Evolutionary conservation across 1,140 invertebrate species (phyloP), one percentile per base, ranked within the genome.

Genomic region (Vanessa atalanta): DNA sequence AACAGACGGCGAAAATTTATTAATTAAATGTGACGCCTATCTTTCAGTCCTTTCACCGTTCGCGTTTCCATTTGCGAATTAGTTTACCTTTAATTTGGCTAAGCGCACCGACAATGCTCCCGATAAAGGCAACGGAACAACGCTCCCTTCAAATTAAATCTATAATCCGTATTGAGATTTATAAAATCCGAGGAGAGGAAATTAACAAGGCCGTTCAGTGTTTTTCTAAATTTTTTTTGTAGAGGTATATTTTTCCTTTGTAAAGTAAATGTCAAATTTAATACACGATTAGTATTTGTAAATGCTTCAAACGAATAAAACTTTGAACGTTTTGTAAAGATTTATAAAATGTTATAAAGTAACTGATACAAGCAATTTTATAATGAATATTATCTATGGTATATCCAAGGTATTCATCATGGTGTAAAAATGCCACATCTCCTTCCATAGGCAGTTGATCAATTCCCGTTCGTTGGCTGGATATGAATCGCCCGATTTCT

Each of bases 81-180:
- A 87, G 86, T 87, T 88, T 87, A 87, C 84, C 86, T 88, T 88
- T 88, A 84, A 88, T 88, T 88, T 85, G 79, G 80, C 75, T 84
- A 84, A 87, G 82, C 84, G 82, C 76, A 79, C 66, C 79, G 74
- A 85, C 83, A 87, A 82, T 83, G 76, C 60, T 67, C 76, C 57
- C 65, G 65, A 79, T 83, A 77, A 78, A 76, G 78, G 79, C 79
- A 71, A 73, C 72, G 73, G 76, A 68, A 65, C 50, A 72, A 76
- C 60, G 48, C n/a, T 60, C 73, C 31, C 73, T 79, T 63, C 74
- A 79, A 83, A 82, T 79, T 83, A 80, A 81, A 84, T 80, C 75
- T 81, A 80, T 83, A 83, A 83, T 85, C 83, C 79, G 78, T 82
- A 80, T 81, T 79, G 65, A 79, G 65, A 73, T 77, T 83, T 79